Evolutionary conservation across 2,113 vertebrate genomes (phyloP), one percentile per base, ranked within the genome.

Genomic region (Ptyas mucosa): DNA sequence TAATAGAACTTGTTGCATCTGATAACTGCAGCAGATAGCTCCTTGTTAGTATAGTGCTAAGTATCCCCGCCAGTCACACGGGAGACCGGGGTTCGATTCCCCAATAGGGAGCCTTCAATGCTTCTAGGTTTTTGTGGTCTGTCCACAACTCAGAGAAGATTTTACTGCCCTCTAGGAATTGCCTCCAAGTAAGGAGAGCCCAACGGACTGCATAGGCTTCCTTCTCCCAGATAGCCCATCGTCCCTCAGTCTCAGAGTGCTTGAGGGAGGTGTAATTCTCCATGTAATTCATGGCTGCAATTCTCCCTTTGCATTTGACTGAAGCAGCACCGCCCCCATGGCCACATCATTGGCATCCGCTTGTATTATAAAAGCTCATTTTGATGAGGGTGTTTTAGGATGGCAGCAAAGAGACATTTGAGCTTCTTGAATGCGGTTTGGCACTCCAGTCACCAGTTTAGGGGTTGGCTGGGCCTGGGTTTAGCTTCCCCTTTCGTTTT

Each of bases 61-160:
- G 94, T 96, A 95, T 96, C 95, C 94, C 95, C 93, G 92, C 95
- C 93, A 95, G 94, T 95, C 95, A 96, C 91, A 95, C 94, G 92
- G 95, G 95, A 96, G 94, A 94, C 93, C 24, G 29, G 55, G 91
- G 90, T 87, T 69, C 54, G 88, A 85, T 43, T 55, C 53, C 24
- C 87, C 55, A 91, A 96, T 91, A 18, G 8, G 43, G 39, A 61
- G 90, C 24, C 3, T 61, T 61, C 58, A 61, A 61, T 61, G 58
- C 58, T 61, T 61, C 26, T 29, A 61, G 58, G 10, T 29, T 29
- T 26, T 61, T 61, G 58, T 61, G 24, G 3, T 29, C 58, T 61
- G 26, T 11, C 24, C 58, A 61, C 10, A 61, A 9, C 58, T 61
- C 10, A 1, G 26, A 61, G 58, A 9, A 3, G 24, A 61, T 61